Evolutionary conservation across 1,140 invertebrate species (phyloP).

Genomic region (Drosophila sucinea): DNA sequence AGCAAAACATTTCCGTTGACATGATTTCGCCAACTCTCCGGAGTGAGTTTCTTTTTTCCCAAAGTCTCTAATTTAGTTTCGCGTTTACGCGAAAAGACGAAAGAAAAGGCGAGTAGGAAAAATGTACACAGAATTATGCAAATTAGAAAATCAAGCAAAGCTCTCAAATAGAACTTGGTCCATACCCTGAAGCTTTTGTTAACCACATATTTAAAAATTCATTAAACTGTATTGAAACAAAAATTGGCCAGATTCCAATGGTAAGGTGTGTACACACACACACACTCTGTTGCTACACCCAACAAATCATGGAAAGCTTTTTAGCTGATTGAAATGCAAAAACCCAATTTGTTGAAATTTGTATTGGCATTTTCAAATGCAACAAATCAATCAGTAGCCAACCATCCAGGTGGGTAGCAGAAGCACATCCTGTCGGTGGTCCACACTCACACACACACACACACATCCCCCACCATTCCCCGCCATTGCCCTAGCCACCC

Average conservation of each 20-base stretch:
- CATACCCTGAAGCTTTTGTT: background rate
- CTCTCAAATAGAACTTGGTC: background rate
- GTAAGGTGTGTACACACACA: slow-evolving; percentile 15
- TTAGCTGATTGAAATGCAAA: slow-evolving; percentile 77
- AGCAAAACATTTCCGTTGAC: slow-evolving; percentile 62
- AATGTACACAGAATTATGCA: slow-evolving; percentile 1
- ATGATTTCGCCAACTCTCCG: slow-evolving; percentile 48
- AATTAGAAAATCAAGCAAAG: background rate
- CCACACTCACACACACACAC: background rate
- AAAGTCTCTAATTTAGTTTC: background rate
- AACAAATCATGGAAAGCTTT: slow-evolving; percentile 55
- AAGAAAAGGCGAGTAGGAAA: background rate
- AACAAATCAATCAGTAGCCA: slow-evolving; percentile 66
- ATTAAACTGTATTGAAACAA: slow-evolving; percentile 51
- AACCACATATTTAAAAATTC: slow-evolving; percentile 53
- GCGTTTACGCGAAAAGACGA: background rate
- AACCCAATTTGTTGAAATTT: slow-evolving; percentile 72
- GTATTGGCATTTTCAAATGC: slow-evolving; percentile 59
- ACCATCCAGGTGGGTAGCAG: slow-evolving; percentile 1
- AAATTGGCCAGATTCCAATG: slow-evolving; percentile 45
- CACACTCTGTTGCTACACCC: background rate
- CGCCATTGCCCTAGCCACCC: background rate
- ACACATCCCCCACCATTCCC: slow-evolving; percentile 23
- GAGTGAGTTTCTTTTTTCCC: slow-evolving; percentile 37
- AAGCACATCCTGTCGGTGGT: background rate